These are phyloP conservation scores for Capromys pilorides DNA, from an alignment of 2,797 vertebrate genomes.

Conservation along the genomic window DNA sequence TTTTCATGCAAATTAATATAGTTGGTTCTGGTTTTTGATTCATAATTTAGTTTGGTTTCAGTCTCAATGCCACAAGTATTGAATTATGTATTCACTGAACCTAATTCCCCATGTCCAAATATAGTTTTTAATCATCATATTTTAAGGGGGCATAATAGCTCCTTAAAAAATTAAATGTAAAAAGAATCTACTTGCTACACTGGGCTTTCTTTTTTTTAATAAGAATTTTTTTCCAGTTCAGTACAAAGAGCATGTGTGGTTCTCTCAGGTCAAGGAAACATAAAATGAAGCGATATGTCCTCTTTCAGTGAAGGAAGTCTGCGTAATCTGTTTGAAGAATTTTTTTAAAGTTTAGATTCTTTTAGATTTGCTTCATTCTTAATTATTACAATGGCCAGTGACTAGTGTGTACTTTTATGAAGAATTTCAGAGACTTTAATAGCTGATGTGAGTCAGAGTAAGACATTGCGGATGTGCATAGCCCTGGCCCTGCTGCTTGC, in stretches of 20 bases:
- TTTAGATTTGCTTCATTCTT: not conserved
- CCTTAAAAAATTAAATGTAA: slow-evolving; percentile 51
- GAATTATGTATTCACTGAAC: slow-evolving; percentile 60
- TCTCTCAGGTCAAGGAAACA: not conserved
- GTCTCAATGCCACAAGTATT: slow-evolving; percentile 39
- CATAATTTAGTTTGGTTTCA: slow-evolving; percentile 69
- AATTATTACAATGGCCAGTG: not conserved
- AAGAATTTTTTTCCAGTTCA: not conserved
- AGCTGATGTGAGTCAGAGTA: not conserved
- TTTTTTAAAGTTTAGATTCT: not conserved
- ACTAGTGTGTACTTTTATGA: not conserved
- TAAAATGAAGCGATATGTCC: not conserved
- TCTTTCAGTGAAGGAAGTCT: not conserved
- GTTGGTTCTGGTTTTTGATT: slow-evolving; percentile 63
- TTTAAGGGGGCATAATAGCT: slow-evolving; percentile 39
- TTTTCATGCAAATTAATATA: slow-evolving; percentile 69
- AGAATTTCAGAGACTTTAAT: not conserved
- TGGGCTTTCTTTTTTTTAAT: not conserved
- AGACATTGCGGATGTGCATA: not conserved
- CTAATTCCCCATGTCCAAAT: slow-evolving; percentile 45
- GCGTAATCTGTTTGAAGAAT: not conserved
- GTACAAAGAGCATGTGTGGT: not conserved
- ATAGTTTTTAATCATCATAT: slow-evolving; percentile 44
- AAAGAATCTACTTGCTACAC: slow-evolving; percentile 15
- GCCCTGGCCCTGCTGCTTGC: not conserved